phyloP scores from a whole-genome alignment of 64 coral and sea anemone genomes.

The Cladopsammia gracilis region DNA sequence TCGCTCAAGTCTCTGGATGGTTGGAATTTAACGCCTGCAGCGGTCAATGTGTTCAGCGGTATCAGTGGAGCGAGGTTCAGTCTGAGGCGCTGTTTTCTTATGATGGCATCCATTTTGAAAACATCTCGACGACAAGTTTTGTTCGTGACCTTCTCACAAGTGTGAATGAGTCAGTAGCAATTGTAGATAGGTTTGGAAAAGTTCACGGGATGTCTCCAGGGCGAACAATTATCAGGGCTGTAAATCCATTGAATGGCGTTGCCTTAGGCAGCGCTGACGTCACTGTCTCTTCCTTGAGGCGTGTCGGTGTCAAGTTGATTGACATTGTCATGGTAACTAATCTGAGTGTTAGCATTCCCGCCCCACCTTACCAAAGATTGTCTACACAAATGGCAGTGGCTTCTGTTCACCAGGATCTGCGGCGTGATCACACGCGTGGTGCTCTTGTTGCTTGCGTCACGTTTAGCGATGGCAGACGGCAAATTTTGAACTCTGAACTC shows the following conservation, averaged over 20 bases:
- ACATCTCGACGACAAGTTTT: conserved; percentile 47
- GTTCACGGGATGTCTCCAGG: conserved; percentile 56
- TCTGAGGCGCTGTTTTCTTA: conserved; percentile 37
- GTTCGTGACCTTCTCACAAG: conserved; percentile 27
- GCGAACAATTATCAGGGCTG: conserved; percentile 33
- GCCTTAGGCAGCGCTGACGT: conserved; percentile 34
- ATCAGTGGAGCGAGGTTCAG: conserved; percentile 56
- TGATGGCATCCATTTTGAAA: conserved; percentile 21
- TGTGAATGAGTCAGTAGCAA: conserved; percentile 24
- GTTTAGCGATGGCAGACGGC: conserved; percentile 61
- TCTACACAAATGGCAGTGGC: conserved; percentile 55
- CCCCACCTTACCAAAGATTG: conserved; percentile 62
- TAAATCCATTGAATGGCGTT: conserved; percentile 23
- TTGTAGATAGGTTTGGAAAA: conserved; percentile 13
- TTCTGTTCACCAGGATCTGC: conserved; percentile 40
- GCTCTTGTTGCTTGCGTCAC: conserved; percentile 55
- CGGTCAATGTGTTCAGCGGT: conserved; percentile 42
- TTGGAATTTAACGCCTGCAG: neutral
- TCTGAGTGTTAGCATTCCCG: conserved; percentile 43
- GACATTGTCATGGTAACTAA: conserved; percentile 77
- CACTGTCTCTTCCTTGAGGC: conserved; percentile 2
- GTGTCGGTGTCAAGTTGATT: conserved; percentile 42
- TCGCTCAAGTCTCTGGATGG: conserved; percentile 65
- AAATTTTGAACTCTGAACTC: conserved; percentile 9
- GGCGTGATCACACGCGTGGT: conserved; percentile 61